A percentile compares a stretch with the other conserved stretches of the same genome.
phyloP scores from a whole-genome alignment of 2,888 invertebrate genomes.

The Parochlus steinenii region DNA sequence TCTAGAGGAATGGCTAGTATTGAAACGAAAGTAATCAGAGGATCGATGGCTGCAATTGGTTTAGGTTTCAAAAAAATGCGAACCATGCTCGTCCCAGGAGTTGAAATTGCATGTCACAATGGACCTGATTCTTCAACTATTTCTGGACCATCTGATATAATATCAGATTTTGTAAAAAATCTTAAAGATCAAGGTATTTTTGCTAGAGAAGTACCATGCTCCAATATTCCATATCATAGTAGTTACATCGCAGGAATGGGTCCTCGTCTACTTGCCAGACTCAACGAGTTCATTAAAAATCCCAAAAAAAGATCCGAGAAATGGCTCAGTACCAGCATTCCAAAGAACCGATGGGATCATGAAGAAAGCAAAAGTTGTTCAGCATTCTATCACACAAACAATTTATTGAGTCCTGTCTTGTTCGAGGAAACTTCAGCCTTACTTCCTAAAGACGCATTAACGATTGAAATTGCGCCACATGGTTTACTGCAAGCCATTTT shows the following conservation, averaged over 20 bases:
- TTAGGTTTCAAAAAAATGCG: slow-evolving; percentile 38
- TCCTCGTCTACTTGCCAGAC: slow-evolving; percentile 43
- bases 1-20: slow-evolving; percentile 61
- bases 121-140: slow-evolving; percentile 71
- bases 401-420: slow-evolving; percentile 51
- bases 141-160: slow-evolving; percentile 61
- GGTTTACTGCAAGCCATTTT: slow-evolving; percentile 77
- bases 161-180: slow-evolving; percentile 46
- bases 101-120: slow-evolving; percentile 80
- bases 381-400: slow-evolving; percentile 70
- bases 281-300: slow-evolving; percentile 44
- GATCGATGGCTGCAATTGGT: slow-evolving; percentile 82
- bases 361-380: slow-evolving; percentile 45
- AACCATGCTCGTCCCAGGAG: slow-evolving; percentile 49
- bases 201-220: slow-evolving; percentile 67
- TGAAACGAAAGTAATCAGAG: slow-evolving; percentile 49
- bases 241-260: slow-evolving; percentile 58
- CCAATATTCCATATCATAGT: slow-evolving; percentile 82
- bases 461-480: slow-evolving; percentile 82
- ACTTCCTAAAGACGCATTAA: slow-evolving; percentile 65
- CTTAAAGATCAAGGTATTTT: slow-evolving; percentile 56
- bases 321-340: slow-evolving; percentile 78
- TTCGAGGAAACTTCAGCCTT: slow-evolving; percentile 69
- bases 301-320: slow-evolving; percentile 50
- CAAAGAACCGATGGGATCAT: slow-evolving; percentile 47